Percentiles rank a stretch among this genome's conserved stretches.
These are phyloP conservation scores for Ostrea denselamellosa DNA, from an alignment of 1,140 invertebrate species.

Conservation along the genomic window DNA sequence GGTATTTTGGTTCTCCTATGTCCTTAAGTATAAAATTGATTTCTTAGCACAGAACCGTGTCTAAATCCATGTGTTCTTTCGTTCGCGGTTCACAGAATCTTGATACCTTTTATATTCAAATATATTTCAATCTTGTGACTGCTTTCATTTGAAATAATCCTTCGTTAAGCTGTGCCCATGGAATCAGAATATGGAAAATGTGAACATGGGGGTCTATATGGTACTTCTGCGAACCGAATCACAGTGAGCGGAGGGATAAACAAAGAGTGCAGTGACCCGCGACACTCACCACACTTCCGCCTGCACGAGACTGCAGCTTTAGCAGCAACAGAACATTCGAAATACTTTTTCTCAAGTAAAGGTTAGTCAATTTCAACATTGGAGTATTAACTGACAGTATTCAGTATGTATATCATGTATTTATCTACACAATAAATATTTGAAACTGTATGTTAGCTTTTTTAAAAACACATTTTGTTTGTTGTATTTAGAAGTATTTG, in stretches of 20 bases:
- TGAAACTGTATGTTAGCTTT: not conserved
- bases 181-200: constrained; percentile 52
- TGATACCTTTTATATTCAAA: no score
- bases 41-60: no score
- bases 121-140: no score
- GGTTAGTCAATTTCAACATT: not conserved
- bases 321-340: constrained; percentile 52
- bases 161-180: not conserved
- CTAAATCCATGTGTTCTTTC: no score
- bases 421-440: not conserved
- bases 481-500: not conserved
- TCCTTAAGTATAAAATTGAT: no score
- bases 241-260: constrained; percentile 56
- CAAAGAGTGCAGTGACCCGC: constrained; percentile 50
- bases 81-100: no score
- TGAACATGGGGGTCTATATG: constrained; percentile 45
- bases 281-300: constrained; percentile 52
- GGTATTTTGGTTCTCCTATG: no score
- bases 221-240: not conserved
- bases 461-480: not conserved
- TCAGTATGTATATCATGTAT: not conserved
- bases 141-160: no score
- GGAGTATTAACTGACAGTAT: no score
- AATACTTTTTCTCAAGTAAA: constrained; percentile 46
- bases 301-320: constrained; percentile 47